Conservation (phyloP, 2,888 invertebrate genomes). For the Parnassius smintheus region DNA sequence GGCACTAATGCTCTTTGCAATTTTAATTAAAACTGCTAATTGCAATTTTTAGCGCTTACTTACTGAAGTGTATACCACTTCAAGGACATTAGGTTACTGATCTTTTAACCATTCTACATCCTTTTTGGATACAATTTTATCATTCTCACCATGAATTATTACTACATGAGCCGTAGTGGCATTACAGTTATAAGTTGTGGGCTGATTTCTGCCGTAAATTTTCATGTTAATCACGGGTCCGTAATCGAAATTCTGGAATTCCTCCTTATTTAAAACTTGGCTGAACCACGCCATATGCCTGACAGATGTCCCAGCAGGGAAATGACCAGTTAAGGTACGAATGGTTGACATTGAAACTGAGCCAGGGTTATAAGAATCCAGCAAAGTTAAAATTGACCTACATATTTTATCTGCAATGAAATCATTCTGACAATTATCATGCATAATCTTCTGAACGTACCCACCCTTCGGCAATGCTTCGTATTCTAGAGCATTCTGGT, state of each 20-base stretch:
- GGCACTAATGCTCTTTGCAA: too few relatives aligned
- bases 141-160: slow-evolving; percentile 42
- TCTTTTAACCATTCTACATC: slow-evolving; percentile 39
- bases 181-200: slow-evolving; percentile 46
- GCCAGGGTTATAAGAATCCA: slow-evolving; percentile 31
- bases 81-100: slow-evolving; percentile 40
- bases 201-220: slow-evolving; percentile 36
- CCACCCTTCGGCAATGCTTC: slow-evolving; percentile 26
- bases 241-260: slow-evolving; percentile 43
- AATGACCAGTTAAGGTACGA: slow-evolving; percentile 34
- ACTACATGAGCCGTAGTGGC: slow-evolving; percentile 41
- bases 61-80: not conserved
- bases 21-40: too few relatives aligned
- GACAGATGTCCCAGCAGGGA: slow-evolving; percentile 47
- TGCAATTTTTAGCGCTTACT: too few relatives aligned
- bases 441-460: not conserved
- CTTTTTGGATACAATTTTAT: slow-evolving; percentile 40
- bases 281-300: slow-evolving; percentile 44
- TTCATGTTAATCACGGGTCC: slow-evolving; percentile 39
- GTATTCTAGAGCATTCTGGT: slow-evolving; percentile 15
- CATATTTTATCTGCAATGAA: not conserved
- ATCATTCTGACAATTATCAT: slow-evolving; percentile 18
- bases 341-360: slow-evolving; percentile 33
- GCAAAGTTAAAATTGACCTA: slow-evolving; percentile 8
- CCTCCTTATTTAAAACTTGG: slow-evolving; percentile 37